phyloP scores from a whole-genome alignment of 2,113 vertebrate genomes.

The Garra rufa region DNA sequence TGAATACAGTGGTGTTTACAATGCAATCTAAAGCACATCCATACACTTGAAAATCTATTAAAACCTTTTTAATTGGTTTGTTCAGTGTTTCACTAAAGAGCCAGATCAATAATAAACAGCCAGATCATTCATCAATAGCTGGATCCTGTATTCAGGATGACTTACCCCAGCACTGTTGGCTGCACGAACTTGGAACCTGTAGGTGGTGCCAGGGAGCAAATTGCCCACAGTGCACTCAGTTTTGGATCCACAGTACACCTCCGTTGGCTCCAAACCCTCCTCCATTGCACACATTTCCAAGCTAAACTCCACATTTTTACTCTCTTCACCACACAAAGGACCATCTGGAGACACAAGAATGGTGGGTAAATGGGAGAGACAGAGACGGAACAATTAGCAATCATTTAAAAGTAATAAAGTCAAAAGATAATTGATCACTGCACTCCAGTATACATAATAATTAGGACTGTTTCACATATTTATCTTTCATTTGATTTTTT shows the following conservation, averaged over 20 bases:
- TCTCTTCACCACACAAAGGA: conserved; percentile 74
- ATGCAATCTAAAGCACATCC: background rate
- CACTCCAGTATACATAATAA: background rate
- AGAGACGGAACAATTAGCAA: background rate
- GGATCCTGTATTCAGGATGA: background rate
- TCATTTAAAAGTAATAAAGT: background rate
- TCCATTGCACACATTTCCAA: conserved; percentile 86
- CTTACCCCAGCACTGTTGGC: conserved; percentile 94
- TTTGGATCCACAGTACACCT: conserved; percentile 87
- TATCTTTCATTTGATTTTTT: background rate
- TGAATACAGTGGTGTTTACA: background rate
- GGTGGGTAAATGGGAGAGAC: background rate
- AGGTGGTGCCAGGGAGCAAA: conserved; percentile 90
- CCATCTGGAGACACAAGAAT: conserved; percentile 61
- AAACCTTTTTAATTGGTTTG: background rate
- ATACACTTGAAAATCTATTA: background rate
- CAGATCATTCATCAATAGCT: background rate
- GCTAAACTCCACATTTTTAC: conserved; percentile 85
- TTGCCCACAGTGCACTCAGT: conserved; percentile 89
- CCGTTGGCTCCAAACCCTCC: conserved; percentile 63
- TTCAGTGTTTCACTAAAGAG: background rate
- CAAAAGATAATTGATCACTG: background rate
- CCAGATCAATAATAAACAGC: background rate
- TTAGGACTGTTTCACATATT: background rate
- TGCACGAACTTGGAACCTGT: conserved; percentile 88